Conservation (phyloP, 1,140 invertebrate species). For the Drosophila ananassae region DNA sequence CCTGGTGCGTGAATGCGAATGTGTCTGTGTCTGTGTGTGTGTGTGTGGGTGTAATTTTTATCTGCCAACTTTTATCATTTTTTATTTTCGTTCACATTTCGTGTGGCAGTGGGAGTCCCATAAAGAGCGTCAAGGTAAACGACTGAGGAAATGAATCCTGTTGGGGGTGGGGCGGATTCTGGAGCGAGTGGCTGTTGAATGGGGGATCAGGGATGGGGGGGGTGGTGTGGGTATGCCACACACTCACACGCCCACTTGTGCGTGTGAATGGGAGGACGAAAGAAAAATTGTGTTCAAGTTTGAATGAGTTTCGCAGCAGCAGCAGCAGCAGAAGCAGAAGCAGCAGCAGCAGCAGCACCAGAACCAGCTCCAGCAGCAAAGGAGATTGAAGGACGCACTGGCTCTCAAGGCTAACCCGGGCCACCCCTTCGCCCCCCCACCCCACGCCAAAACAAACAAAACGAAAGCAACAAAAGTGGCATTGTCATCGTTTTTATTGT, state of each 20-base stretch:
- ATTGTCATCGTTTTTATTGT: constrained; percentile 65
- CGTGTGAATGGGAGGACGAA: constrained; percentile 43
- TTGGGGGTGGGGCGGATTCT: neutral
- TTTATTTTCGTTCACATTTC: constrained; percentile 78
- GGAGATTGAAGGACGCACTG: constrained; percentile 44
- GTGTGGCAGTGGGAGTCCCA: constrained; percentile 37
- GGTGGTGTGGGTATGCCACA: neutral
- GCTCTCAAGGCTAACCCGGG: constrained; percentile 39
- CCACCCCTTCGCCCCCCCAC: neutral
- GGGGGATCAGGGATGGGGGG: neutral
- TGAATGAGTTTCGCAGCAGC: constrained; percentile 67
- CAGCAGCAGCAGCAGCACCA: constrained; percentile 18
- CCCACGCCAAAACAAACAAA: constrained; percentile 38
- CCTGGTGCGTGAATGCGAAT: constrained; percentile 6
- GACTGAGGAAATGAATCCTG: constrained; percentile 39
- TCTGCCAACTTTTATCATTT: constrained; percentile 82
- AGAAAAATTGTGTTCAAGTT: constrained; percentile 78
- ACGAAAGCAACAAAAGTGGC: constrained; percentile 51
- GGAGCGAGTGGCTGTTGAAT: neutral
- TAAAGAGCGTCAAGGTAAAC: constrained; percentile 66
- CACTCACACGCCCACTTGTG: neutral
- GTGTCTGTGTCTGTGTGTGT: constrained; percentile 10
- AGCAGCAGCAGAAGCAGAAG: constrained; percentile 23
- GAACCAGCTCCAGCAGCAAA: constrained; percentile 1
- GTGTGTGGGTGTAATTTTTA: constrained; percentile 75